Percentiles rank a stretch among this genome's conserved stretches.
Evolutionary conservation across 2,113 vertebrate species (phyloP).

Genomic region (Paedocypris sp.): DNA sequence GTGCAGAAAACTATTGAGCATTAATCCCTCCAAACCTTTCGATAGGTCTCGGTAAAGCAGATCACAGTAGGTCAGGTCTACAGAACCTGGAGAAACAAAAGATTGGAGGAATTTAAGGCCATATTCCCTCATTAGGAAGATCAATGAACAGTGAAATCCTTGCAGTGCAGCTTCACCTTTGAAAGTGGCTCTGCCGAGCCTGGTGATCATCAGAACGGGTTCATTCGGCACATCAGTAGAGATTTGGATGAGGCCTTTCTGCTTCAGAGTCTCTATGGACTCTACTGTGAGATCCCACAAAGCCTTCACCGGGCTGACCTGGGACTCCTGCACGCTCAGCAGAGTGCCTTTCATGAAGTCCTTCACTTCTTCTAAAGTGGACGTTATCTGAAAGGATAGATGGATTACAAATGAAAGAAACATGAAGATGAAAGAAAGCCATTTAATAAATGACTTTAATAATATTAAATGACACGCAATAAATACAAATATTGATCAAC

Average conservation of each 20-base stretch:
- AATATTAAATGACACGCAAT: too few relatives aligned
- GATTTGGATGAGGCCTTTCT: conserved; percentile 66
- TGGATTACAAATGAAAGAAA: too few relatives aligned
- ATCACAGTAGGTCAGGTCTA: conserved; percentile 75
- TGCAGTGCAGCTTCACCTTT: conserved; percentile 63
- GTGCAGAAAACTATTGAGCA: conserved; percentile 81
- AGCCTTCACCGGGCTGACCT: conserved; percentile 60
- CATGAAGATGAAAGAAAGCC: too few relatives aligned
- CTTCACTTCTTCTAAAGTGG: conserved; percentile 56
- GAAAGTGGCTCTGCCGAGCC: conserved; percentile 75
- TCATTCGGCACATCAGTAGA: background rate
- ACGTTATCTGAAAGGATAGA: conserved; percentile 74
- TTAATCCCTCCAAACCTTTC: conserved; percentile 77
- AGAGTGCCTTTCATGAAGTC: conserved; percentile 71
- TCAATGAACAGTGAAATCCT: background rate
- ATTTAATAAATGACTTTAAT: too few relatives aligned
- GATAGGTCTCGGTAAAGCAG: conserved; percentile 77
- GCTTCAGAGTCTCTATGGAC: conserved; percentile 57
- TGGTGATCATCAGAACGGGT: conserved; percentile 63
- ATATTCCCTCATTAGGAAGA: too few relatives aligned
- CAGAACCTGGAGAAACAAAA: conserved; percentile 61
- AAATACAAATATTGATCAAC: too few relatives aligned
- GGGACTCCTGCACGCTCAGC: conserved; percentile 71
- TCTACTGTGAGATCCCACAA: conserved; percentile 60
- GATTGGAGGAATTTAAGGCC: too few relatives aligned